Conservation (phyloP, 2,113 vertebrate genomes). For the Anguilla rostrata region DNA sequence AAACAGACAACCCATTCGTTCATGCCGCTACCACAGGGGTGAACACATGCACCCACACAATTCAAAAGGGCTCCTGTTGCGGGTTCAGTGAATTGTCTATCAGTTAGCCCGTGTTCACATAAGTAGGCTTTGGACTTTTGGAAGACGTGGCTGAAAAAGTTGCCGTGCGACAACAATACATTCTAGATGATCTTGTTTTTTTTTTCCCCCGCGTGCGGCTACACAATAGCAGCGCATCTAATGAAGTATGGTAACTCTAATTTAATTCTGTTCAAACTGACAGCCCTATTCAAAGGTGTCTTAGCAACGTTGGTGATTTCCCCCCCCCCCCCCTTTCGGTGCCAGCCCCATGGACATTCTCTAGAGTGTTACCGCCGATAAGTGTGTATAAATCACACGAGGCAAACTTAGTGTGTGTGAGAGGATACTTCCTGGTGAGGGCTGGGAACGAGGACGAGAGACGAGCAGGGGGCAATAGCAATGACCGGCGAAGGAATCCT, state of each 20-base stretch:
- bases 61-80: background rate
- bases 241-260: constrained; percentile 8
- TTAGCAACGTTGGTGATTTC: background rate
- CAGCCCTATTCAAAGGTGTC: background rate
- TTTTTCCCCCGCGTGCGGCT: background rate
- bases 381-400: background rate
- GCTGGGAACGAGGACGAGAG: background rate
- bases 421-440: background rate
- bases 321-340: background rate
- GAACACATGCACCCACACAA: background rate
- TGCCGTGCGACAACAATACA: background rate
- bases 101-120: background rate
- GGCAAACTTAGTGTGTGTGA: background rate
- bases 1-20: background rate
- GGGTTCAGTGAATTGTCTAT: background rate
- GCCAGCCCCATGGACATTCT: background rate
- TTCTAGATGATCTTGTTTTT: constrained; percentile 5
- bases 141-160: background rate
- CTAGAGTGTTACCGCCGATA: background rate
- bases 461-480: background rate
- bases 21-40: background rate
- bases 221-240: background rate
- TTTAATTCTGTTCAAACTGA: background rate
- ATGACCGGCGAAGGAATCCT: background rate
- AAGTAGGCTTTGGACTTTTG: background rate